Percentiles rank a stretch among this genome's conserved stretches.
phyloP scores from a whole-genome alignment of 2,113 vertebrate species.

The Protobothrops flavoviridis region DNA sequence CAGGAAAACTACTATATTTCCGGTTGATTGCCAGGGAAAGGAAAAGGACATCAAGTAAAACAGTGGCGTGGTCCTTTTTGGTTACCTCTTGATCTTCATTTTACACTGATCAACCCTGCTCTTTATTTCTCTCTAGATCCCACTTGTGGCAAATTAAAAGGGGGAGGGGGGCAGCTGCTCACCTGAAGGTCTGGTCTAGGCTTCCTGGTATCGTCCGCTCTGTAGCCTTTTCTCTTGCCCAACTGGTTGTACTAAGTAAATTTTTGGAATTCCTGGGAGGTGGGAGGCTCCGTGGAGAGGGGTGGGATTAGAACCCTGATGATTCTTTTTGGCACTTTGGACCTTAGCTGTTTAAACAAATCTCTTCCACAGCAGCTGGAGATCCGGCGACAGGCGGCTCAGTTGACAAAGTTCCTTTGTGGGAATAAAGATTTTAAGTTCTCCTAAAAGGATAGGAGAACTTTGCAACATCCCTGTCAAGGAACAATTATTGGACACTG shows the following conservation, averaged over 20 bases:
- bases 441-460: background rate
- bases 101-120: too few species aligned
- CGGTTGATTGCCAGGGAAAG: background rate
- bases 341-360: background rate
- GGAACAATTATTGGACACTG: background rate
- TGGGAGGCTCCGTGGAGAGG: background rate
- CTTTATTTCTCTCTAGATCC: too few species aligned
- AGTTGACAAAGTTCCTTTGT: background rate
- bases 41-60: background rate
- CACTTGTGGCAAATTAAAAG: background rate
- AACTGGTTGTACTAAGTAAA: background rate
- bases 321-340: conserved; percentile 9
- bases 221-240: background rate
- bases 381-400: background rate
- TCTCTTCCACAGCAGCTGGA: background rate
- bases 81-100: background rate
- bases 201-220: background rate
- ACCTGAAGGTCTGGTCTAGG: background rate
- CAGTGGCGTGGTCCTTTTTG: background rate
- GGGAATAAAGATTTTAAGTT: background rate
- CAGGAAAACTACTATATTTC: background rate
- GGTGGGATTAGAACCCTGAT: background rate
- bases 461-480: background rate
- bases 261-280: conserved; percentile 26
- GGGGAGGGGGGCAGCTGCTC: background rate